These are phyloP conservation scores for Tragopan temminckii DNA, from an alignment of 2,797 vertebrate species.

Conservation along the genomic window DNA sequence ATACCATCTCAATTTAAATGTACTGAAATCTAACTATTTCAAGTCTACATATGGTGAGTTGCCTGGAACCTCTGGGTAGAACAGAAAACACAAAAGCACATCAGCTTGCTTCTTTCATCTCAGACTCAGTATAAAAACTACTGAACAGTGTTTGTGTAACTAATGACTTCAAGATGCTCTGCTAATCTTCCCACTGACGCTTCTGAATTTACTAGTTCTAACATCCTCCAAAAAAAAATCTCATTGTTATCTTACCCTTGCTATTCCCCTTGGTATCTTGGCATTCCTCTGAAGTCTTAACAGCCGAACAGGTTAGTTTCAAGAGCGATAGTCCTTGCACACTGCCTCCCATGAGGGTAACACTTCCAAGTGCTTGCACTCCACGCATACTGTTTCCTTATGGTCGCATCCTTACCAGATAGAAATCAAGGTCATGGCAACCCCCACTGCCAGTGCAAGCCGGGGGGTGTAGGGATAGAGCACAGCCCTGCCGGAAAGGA, in stretches of 20 bases:
- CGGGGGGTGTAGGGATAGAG: too few relatives aligned
- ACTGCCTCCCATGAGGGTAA: accelerated
- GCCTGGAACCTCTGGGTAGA: accelerated
- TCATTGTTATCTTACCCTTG: accelerated
- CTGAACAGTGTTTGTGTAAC: accelerated
- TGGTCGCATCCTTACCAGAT: neutral
- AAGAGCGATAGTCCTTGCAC: accelerated
- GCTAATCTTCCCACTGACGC: accelerated
- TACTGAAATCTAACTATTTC: neutral
- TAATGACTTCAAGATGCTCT: accelerated
- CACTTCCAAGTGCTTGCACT: neutral
- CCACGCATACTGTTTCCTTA: neutral
- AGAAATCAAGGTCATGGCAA: neutral
- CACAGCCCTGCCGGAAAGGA: too few relatives aligned
- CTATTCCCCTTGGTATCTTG: too few relatives aligned
- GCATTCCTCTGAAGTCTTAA: accelerated
- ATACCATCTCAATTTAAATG: neutral
- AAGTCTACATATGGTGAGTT: neutral
- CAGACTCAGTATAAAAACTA: accelerated
- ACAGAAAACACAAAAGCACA: neutral
- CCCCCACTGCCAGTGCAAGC: too few relatives aligned
- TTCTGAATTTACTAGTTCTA: accelerated
- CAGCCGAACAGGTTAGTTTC: accelerated
- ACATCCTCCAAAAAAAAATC: neutral
- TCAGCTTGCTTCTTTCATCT: neutral